Evolutionary conservation across 2,113 vertebrate species (phyloP), one percentile per base, ranked within the genome.

Genomic region (Pyrgilauda ruficollis): DNA sequence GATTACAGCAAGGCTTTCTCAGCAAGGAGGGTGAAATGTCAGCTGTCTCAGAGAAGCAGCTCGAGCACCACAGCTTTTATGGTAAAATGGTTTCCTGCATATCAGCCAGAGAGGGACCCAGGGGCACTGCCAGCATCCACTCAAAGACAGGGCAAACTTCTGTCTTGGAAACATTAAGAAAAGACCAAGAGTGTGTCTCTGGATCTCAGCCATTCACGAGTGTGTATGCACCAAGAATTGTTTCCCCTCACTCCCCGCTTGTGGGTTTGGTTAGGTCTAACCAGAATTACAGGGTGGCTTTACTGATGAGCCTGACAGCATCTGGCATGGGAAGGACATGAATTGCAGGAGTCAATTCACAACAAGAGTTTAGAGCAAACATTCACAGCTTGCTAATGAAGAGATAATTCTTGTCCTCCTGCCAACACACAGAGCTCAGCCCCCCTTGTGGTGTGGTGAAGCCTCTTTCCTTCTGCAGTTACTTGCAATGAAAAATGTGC

Each of bases 1-100:
- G 85, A 87, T 63, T 80, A 90, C 69, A 94, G 93, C 79, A 87
- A 80, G 50, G 14, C n/a, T 76, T 89, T 94, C 53, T 87, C 84
- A 23, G 31, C 6, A 89, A 18, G 49, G 37, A 87, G 15, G 33
- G 37, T 37, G 41, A 64, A 87, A 82, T 22, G 7, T 43, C 44
- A 69, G 30, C 46, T 79, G 44, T 16, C 53, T n/a, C 4, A 1
- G 18, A 30, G 33, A 47, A 84, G 76, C 85, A 90, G 47, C 24
- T 77, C 55, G 15, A 17, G 61, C 46, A 66, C 23, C 12, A n/a
- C n/a, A 81, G 52, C 17, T 76, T 84, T 63, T 52, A 79, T 21
- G 17, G 35, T 17, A 17, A 73, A 56, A 83, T 28, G 19, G 4
- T 30, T 52, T 59, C 3, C 21, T 15, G 31, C 31, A 15, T 8